Conservation (phyloP, 1,140 invertebrate species). For the Apis mellifera region DNA sequence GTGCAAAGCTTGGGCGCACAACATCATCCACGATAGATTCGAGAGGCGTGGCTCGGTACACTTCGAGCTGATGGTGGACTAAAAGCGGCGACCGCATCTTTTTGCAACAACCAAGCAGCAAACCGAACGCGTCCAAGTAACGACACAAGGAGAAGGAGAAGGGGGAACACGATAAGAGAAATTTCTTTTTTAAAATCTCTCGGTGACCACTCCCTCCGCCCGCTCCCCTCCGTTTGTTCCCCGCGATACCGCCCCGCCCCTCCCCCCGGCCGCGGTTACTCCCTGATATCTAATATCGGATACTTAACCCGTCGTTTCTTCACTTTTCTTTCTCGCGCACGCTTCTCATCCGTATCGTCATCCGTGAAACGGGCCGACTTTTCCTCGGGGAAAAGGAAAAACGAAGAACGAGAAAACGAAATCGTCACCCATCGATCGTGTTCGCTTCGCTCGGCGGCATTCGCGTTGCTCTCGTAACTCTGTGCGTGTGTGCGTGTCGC, state of each 20-base stretch:
- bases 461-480: not conserved
- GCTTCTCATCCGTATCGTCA: conserved; percentile 22
- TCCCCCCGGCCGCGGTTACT: conserved; percentile 34
- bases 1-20: conserved; percentile 97
- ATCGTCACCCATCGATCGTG: conserved; percentile 11
- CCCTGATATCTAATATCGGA: conserved; percentile 15
- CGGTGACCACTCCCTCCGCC: conserved; percentile 58
- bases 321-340: too few species aligned
- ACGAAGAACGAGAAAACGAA: too few species aligned
- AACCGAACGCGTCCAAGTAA: conserved; percentile 50
- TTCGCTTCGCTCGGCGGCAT: not conserved
- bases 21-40: conserved; percentile 93
- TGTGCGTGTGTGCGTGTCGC: too few species aligned
- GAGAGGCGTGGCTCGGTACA: conserved; percentile 96
- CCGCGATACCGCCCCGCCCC: conserved; percentile 54
- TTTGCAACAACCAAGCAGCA: conserved; percentile 64
- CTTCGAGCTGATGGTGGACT: conserved; percentile 97
- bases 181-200: conserved; percentile 63
- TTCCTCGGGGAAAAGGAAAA: not conserved
- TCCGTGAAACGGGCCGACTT: not conserved
- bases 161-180: conserved; percentile 36
- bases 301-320: conserved; percentile 2
- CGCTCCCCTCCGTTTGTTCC: conserved; percentile 50
- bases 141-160: conserved; percentile 29
- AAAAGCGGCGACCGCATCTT: conserved; percentile 69